Evolutionary conservation across 2,888 invertebrate species (phyloP), one percentile per base, ranked within the genome.

Genomic region (Eucriotettix oculatus): DNA sequence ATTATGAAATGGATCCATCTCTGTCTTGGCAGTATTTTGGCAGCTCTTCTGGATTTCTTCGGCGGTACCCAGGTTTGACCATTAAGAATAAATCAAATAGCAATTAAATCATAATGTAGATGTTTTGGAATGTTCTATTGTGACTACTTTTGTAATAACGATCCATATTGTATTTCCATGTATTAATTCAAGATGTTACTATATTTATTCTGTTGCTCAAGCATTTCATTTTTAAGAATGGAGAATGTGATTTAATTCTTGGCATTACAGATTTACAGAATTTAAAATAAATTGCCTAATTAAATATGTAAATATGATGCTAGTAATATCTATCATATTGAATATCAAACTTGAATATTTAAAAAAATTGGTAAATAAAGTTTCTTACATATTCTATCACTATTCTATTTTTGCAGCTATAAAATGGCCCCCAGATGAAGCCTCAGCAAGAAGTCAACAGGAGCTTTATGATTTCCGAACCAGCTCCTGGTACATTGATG

Each of bases 21-120:
- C 78, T 96, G 53, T 90, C 92, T n/a, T 99, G 97, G 94, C 99
- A 99, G 76, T 96, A 95, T 76, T 99, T 94, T 75, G 96, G 98
- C 58, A 94, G 95, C 59, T 87, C 94, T n/a, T 80, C 86, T 1
- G 99, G 99, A 57, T 97, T 97, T 74, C 83, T 98, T 73, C 79
- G 98, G 68, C 84, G 94, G 69, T 99, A 90, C 78, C 99, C 98
- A 72, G 97, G 96, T 62, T 29, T 58, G 61, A 52, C 1, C 48
- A 16, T 41, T 40, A 53, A 41, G 11, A 58, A 54, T 12, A n/a
- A 10, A 60, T 60, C 64, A 14, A 17, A 53, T 57, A 62, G 11
- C 52, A 64, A 57, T 52, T 53, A 58, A n/a, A 29, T 29, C 7
- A 53, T 57, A 59, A 54, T 29, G 7, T 52, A 5, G 1, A 52